These are phyloP conservation scores for Orbicella faveolata DNA, from an alignment of 64 coral and sea anemone species.

Conservation along the genomic window DNA sequence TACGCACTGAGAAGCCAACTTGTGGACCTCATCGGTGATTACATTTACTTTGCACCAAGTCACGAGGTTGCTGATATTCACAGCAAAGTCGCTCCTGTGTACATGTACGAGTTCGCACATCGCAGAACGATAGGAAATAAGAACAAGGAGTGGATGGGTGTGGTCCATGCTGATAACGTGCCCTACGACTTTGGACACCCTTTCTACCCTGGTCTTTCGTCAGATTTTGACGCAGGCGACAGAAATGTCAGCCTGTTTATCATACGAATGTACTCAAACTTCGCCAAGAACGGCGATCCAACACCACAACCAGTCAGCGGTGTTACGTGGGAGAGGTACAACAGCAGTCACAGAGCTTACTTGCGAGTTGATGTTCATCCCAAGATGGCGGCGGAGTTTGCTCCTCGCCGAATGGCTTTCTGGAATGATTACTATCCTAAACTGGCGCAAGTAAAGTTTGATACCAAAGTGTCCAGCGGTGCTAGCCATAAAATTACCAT, in stretches of 20 bases:
- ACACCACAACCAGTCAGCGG: conserved; percentile 8
- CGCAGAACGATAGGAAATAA: background rate
- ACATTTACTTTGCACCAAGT: conserved; percentile 46
- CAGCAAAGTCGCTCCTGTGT: conserved; percentile 32
- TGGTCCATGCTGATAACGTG: conserved; percentile 47
- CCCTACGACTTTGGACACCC: conserved; percentile 55
- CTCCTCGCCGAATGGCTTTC: conserved; percentile 26
- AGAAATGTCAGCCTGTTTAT: conserved; percentile 61
- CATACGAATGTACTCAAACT: conserved; percentile 55
- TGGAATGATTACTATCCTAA: conserved; percentile 76
- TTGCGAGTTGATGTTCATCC: conserved; percentile 25
- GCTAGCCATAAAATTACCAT: background rate
- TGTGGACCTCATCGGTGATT: conserved; percentile 54
- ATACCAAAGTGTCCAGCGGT: background rate
- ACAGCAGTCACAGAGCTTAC: conserved; percentile 25
- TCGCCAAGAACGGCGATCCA: conserved; percentile 60
- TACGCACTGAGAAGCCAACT: conserved; percentile 51
- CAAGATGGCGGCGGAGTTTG: conserved; percentile 13
- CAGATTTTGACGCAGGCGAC: conserved; percentile 36
- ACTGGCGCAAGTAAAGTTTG: conserved; percentile 12
- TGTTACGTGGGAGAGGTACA: conserved; percentile 34
- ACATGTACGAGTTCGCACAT: conserved; percentile 63
- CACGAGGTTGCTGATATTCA: conserved; percentile 55
- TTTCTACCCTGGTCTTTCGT: conserved; percentile 8
- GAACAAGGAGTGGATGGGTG: conserved; percentile 44